These are phyloP conservation scores for Agonopterix alstromeriana DNA, from an alignment of 2,888 invertebrate genomes.

Conservation along the genomic window DNA sequence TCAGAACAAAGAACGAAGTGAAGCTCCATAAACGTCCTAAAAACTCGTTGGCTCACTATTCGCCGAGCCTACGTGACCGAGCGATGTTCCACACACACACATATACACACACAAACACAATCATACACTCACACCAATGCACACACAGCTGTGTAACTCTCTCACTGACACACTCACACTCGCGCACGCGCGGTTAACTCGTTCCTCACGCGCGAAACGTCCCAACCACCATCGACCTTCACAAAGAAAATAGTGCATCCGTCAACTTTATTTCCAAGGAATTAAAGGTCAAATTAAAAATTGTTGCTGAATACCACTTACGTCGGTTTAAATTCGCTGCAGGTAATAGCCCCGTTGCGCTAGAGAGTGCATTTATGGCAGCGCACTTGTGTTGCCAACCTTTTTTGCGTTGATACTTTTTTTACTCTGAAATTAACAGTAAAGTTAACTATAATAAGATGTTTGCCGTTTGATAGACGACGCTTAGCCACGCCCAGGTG, in stretches of 20 bases:
- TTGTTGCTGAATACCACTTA: too few relatives aligned
- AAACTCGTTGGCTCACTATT: conserved; percentile 35
- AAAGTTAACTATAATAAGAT: conserved; percentile 11
- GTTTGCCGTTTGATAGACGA: conserved; percentile 5
- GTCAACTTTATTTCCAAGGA: conserved; percentile 28
- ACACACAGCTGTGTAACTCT: conserved; percentile 40
- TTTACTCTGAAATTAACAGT: conserved; percentile 40
- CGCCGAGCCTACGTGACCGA: conserved; percentile 72
- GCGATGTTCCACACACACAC: conserved; percentile 57
- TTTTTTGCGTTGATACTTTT: conserved; percentile 54
- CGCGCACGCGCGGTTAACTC: conserved; percentile 46
- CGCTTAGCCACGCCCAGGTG: not conserved
- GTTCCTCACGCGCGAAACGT: conserved; percentile 18
- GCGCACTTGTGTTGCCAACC: conserved; percentile 58
- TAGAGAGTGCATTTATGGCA: conserved; percentile 74
- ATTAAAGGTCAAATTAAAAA: conserved; percentile 20
- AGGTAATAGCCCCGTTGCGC: conserved; percentile 62
- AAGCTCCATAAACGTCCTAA: conserved; percentile 36
- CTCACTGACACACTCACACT: conserved; percentile 32
- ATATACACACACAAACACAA: conserved; percentile 6
- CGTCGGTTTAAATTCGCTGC: conserved; percentile 12
- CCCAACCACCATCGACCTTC: conserved; percentile 59
- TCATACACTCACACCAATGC: conserved; percentile 34
- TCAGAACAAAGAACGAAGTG: conserved; percentile 22
- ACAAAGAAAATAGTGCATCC: conserved; percentile 62